Evolutionary conservation across 1,140 invertebrate genomes (phyloP).

Genomic region (Drosophila melanogaster): DNA sequence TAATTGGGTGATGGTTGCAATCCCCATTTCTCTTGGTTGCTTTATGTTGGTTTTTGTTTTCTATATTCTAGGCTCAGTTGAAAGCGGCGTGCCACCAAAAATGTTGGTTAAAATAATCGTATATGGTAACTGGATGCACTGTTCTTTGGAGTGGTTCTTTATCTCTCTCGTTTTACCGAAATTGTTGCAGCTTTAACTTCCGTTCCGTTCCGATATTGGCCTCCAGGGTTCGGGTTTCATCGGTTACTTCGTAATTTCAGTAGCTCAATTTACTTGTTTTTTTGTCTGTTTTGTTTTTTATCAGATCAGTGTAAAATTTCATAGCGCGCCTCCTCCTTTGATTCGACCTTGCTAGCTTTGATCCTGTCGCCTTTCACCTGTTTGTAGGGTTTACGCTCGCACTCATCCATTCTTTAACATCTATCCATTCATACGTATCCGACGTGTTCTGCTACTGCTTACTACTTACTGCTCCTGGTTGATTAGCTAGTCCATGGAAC

Average conservation of each 20-base stretch:
- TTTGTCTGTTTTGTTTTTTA: conserved; percentile 22
- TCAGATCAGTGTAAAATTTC: conserved; percentile 64
- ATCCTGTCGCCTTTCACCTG: conserved; percentile 21
- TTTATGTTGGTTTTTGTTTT: conserved; percentile 10
- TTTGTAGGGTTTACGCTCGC: conserved; percentile 12
- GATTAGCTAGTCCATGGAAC: conserved; percentile 16
- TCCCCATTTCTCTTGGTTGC: conserved; percentile 26
- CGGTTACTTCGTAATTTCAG: conserved; percentile 12
- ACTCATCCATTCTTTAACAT: conserved; percentile 9
- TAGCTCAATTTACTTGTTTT: background rate
- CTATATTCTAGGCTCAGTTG: conserved; percentile 32
- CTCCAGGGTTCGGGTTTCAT: background rate
- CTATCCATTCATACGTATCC: conserved; percentile 8
- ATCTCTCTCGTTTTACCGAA: conserved; percentile 24
- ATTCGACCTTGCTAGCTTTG: conserved; percentile 17
- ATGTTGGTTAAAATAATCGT: conserved; percentile 49
- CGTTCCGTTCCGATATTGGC: conserved; percentile 7
- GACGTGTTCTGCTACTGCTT: conserved; percentile 19
- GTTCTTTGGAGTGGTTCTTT: conserved; percentile 71
- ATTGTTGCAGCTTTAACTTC: conserved; percentile 23
- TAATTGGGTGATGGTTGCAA: conserved; percentile 36
- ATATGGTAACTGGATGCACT: conserved; percentile 68
- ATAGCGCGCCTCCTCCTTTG: conserved; percentile 55
- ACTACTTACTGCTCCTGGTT: conserved; percentile 25
- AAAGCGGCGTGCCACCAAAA: conserved; percentile 27